A percentile compares a stretch with the other conserved stretches of the same genome.
These are phyloP conservation scores for Hemicentrotus pulcherrimus DNA, from an alignment of 35 echinoderm and acorn worm species.

Conservation along the genomic window DNA sequence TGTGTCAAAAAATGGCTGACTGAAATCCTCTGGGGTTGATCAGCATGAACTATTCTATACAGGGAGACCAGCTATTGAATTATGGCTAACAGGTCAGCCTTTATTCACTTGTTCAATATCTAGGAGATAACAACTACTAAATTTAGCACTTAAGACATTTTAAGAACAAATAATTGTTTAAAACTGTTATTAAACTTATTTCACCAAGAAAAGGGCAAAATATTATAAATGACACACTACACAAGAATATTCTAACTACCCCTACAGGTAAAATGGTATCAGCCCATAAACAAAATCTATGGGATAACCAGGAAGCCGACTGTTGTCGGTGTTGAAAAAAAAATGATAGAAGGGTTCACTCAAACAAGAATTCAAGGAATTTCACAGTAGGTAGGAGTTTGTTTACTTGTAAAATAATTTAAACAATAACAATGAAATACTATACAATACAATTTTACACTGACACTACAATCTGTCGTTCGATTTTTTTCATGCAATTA, in stretches of 20 bases:
- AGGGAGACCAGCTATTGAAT: not conserved
- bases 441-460: not conserved
- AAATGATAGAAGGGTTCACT: not conserved
- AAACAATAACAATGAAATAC: not conserved
- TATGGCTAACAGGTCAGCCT: not conserved
- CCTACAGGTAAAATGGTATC: constrained; percentile 37
- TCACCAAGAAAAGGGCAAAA: not conserved
- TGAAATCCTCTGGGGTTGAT: not conserved
- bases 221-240: not conserved
- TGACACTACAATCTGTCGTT: not conserved
- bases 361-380: not conserved
- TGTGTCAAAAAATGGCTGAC: constrained; percentile 41
- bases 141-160: not conserved
- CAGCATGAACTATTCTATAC: constrained; percentile 11
- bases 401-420: not conserved
- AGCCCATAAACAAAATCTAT: constrained; percentile 43
- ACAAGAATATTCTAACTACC: not conserved
- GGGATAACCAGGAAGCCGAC: constrained; percentile 40
- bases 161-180: not conserved
- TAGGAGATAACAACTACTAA: too few relatives aligned
- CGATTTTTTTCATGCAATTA: not conserved
- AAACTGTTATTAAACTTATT: too few relatives aligned
- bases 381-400: not conserved
- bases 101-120: not conserved
- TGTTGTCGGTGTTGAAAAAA: not conserved